These are phyloP conservation scores for Habropoda laboriosa DNA, from an alignment of 1,140 invertebrate species.

Conservation along the genomic window DNA sequence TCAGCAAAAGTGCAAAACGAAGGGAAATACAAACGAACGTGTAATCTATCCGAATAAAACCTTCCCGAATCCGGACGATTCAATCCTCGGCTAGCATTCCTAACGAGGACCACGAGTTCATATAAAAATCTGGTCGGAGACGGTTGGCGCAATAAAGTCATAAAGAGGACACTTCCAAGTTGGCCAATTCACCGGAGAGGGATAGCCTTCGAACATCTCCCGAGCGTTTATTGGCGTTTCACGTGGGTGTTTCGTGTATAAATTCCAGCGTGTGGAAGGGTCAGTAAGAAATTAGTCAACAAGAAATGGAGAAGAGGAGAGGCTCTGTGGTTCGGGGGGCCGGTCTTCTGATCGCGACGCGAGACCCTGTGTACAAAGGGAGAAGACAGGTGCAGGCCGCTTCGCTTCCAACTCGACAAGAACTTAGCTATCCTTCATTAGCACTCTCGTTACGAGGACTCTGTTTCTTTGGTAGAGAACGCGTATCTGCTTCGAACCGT, in stretches of 20 bases:
- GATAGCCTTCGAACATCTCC: not conserved
- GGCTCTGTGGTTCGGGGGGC: constrained; percentile 6
- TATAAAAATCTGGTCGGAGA: constrained; percentile 23
- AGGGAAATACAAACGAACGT: too few species aligned
- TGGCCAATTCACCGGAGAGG: not conserved
- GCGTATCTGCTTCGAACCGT: constrained; percentile 4
- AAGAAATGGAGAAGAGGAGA: constrained; percentile 42
- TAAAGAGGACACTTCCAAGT: constrained; percentile 29
- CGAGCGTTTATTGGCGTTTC: constrained; percentile 29
- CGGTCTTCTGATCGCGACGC: constrained; percentile 12
- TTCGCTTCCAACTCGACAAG: constrained; percentile 43
- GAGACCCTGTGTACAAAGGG: constrained; percentile 46
- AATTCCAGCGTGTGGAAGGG: constrained; percentile 38
- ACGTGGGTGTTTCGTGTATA: constrained; percentile 47
- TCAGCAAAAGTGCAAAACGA: too few species aligned
- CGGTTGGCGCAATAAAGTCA: constrained; percentile 43
- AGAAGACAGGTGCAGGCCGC: constrained; percentile 61
- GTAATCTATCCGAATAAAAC: constrained; percentile 16
- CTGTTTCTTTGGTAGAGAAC: constrained; percentile 42
- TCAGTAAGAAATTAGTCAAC: constrained; percentile 49
- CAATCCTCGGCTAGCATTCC: not conserved
- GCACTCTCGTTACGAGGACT: constrained; percentile 68
- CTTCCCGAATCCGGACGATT: not conserved
- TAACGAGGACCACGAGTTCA: constrained; percentile 42
- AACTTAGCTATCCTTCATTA: constrained; percentile 74